Base-by-base conservation (phyloP, 2,797 vertebrate genomes). In the Holocentrus rufus region DNA sequence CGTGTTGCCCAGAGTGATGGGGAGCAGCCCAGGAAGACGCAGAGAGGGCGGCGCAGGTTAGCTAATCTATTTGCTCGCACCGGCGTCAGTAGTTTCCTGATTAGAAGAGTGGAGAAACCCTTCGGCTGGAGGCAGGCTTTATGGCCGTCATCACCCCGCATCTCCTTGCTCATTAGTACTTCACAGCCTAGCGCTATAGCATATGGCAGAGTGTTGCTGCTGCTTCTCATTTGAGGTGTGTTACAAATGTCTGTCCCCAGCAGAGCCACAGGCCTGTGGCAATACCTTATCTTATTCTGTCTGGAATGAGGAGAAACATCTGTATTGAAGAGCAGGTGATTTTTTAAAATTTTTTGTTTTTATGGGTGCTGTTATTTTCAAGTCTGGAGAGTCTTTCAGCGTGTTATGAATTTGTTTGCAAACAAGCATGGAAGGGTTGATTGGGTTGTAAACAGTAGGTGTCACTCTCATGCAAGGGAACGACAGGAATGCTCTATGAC, bases 111-210 rank as follows among this genome's bases (percentile, higher is more conserved):
- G 75, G 86, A 73, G 81, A 75, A 87, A 81, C 84, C 81, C 85
- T 13, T 34, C 76, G 79, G 87, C 81, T 90, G 90, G 87, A 89
- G 89, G 85, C 87, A 79, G 77, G 63, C 86, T 92, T 93, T 90
- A 91, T 90, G 83, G 85, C 88, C 86, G 80, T 82, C 78, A 69
- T 72, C 84, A 76, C 85, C 69, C 76, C 78, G 75, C 85, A 84
- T 85, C 80, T 87, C 77, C 80, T 73, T 68, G 59, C 90, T 91
- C 92, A 86, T 94, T 93, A 93, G 87, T 76, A 77, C 86, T 85
- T 88, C 86, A 84, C 84, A 76, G 77, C 85, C 82, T 74, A 74
- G 82, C 14, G 18, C 85, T 80, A 66, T 77, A 81, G 88, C 92
- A 92, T 93, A 92, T 93, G 93, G 90, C 84, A 77, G 25, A 31